A percentile compares a stretch with the other conserved stretches of the same genome.
These are phyloP conservation scores for Rhinoderma darwinii DNA, from an alignment of 2,113 vertebrate genomes.

Conservation along the genomic window DNA sequence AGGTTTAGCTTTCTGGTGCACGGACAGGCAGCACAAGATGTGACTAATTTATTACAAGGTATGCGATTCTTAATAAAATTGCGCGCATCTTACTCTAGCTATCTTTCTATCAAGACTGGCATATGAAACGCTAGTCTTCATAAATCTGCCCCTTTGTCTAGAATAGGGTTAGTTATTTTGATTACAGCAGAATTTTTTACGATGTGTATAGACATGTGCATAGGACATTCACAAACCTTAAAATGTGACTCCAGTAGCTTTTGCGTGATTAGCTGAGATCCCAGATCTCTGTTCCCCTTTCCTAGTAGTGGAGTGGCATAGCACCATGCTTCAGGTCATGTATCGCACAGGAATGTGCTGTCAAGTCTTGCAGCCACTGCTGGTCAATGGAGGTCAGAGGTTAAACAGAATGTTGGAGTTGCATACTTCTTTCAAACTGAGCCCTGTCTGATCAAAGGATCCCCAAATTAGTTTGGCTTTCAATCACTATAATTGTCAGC, in stretches of 20 bases:
- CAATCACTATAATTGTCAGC: constrained; percentile 77
- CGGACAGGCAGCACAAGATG: too few species aligned
- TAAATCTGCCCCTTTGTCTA: too few species aligned
- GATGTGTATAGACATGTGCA: not conserved
- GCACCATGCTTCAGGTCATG: constrained; percentile 43
- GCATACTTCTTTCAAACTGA: constrained; percentile 69
- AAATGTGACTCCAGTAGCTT: not conserved
- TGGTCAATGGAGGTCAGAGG: constrained; percentile 53
- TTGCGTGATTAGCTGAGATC: constrained; percentile 27
- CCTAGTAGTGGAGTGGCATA: constrained; percentile 19
- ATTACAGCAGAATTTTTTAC: not conserved
- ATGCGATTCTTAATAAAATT: too few species aligned
- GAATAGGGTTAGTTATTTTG: not conserved
- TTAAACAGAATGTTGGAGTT: constrained; percentile 58
- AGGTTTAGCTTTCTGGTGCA: too few species aligned
- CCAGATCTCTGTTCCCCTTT: not conserved
- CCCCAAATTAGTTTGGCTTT: constrained; percentile 74
- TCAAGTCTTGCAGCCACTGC: constrained; percentile 40
- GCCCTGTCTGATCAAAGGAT: constrained; percentile 73
- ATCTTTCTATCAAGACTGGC: too few species aligned
- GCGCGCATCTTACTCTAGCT: too few species aligned
- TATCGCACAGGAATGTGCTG: constrained; percentile 53
- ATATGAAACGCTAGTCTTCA: too few species aligned
- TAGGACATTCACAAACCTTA: not conserved
- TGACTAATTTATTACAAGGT: too few species aligned